These are phyloP conservation scores for Cactoblastis cactorum DNA, from an alignment of 2,888 invertebrate genomes.

Conservation along the genomic window DNA sequence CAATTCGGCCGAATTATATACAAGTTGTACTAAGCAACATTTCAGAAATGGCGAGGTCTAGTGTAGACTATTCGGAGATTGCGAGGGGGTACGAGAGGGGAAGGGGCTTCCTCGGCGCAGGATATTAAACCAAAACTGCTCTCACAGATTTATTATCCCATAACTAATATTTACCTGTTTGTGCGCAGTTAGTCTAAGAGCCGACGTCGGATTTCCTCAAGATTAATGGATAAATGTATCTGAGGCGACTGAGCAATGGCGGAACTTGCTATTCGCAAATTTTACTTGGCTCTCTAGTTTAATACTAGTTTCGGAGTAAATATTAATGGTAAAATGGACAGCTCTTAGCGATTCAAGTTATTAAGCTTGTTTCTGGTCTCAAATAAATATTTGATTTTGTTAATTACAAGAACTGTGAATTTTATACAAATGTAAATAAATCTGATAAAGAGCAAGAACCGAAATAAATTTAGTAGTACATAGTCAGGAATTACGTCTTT, in stretches of 20 bases:
- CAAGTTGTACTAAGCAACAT: conserved; percentile 8
- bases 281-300: not conserved
- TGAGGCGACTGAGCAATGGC: not conserved
- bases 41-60: not conserved
- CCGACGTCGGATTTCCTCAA: conserved; percentile 5
- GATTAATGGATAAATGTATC: conserved; percentile 9
- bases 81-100: conserved; percentile 22
- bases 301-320: not conserved
- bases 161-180: conserved; percentile 47
- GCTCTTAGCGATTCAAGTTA: not conserved
- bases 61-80: conserved; percentile 31
- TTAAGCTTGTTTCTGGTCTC: not conserved
- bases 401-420: too few relatives aligned
- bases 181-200: conserved; percentile 13
- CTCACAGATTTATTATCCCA: conserved; percentile 39
- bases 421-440: too few relatives aligned
- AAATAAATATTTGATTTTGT: too few relatives aligned
- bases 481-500: too few relatives aligned
- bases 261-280: not conserved
- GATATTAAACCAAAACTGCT: conserved; percentile 45
- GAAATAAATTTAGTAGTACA: too few relatives aligned
- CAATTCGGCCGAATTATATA: conserved; percentile 4
- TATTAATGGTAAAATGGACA: not conserved
- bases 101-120: conserved; percentile 30
- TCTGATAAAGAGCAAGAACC: too few relatives aligned